phyloP scores from a whole-genome alignment of 1,140 invertebrate genomes.

The Melanaphis sacchari region DNA sequence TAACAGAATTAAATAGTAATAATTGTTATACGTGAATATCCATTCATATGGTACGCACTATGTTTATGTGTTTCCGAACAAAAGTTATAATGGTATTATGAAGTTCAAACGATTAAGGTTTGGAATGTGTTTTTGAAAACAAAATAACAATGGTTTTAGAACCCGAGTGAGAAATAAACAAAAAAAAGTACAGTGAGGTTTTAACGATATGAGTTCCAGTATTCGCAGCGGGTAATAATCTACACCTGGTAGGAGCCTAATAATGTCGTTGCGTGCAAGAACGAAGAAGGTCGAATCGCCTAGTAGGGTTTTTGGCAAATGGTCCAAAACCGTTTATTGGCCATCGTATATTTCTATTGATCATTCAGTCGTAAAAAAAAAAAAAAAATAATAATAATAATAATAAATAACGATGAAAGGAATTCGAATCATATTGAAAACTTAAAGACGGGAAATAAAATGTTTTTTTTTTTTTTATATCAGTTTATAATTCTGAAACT shows the following conservation, averaged over 20 bases:
- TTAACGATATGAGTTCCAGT: constrained; percentile 53
- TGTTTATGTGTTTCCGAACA: not conserved
- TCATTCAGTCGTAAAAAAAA: constrained; percentile 15
- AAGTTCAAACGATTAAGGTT: not conserved
- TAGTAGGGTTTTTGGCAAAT: constrained; percentile 40
- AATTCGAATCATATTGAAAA: constrained; percentile 6
- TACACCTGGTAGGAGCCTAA: constrained; percentile 33
- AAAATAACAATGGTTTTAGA: constrained; percentile 13
- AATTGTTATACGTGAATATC: not conserved
- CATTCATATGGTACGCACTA: not conserved
- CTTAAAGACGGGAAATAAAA: not conserved
- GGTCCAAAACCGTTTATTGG: constrained; percentile 47
- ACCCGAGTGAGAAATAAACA: not conserved
- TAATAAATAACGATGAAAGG: not conserved
- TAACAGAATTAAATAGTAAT: not conserved
- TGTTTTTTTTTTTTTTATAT: not conserved
- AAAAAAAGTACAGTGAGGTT: constrained; percentile 27
- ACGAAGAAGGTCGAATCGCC: constrained; percentile 12
- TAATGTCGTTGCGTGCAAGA: constrained; percentile 28
- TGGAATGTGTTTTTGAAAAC: constrained; percentile 34
- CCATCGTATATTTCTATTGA: constrained; percentile 44
- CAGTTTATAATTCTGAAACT: not conserved
- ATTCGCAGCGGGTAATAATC: constrained; percentile 43
- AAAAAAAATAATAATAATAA: not conserved
- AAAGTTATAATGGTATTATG: constrained; percentile 15